Conservation (phyloP, 30 jellyfish, hydroid and myxozoan genomes). For the Hydractinia symbiolongicarpus region DNA sequence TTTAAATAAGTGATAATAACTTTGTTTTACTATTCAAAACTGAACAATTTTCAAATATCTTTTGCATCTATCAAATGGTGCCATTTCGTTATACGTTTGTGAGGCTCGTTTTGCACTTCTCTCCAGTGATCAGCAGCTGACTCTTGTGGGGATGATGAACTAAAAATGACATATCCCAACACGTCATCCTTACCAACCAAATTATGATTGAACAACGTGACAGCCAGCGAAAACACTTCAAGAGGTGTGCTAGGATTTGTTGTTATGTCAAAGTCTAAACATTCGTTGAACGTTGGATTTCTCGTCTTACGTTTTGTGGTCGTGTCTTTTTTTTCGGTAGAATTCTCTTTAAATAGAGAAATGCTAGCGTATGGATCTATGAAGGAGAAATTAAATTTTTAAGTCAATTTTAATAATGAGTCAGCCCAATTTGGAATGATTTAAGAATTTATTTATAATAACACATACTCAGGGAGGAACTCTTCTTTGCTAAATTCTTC, state of each 20-base stretch:
- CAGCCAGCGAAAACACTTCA: slow-evolving; percentile 55
- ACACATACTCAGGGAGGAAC: background rate
- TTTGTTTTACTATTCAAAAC: background rate
- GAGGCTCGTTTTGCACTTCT: slow-evolving; percentile 64
- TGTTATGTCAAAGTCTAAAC: slow-evolving; percentile 48
- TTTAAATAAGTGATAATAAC: background rate
- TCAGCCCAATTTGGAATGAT: too few relatives aligned
- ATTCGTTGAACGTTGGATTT: slow-evolving; percentile 75
- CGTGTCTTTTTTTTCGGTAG: slow-evolving; percentile 61
- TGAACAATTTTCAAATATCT: slow-evolving; percentile 40
- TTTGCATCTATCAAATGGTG: slow-evolving; percentile 78
- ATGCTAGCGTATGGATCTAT: slow-evolving; percentile 76
- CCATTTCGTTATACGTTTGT: slow-evolving; percentile 62
- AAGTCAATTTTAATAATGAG: too few relatives aligned
- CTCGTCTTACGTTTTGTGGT: slow-evolving; percentile 53
- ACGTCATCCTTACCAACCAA: slow-evolving; percentile 82
- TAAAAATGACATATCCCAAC: slow-evolving; percentile 86
- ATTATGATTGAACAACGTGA: slow-evolving; percentile 52
- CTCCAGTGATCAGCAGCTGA: slow-evolving; percentile 76
- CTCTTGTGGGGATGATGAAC: slow-evolving; percentile 70
- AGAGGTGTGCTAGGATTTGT: slow-evolving; percentile 67
- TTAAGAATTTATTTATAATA: too few relatives aligned
- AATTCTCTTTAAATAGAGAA: slow-evolving; percentile 56
- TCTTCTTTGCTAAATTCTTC: slow-evolving; percentile 45
- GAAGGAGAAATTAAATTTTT: too few relatives aligned